Conservation (phyloP, 2,113 vertebrate species). For the Echinops telfairi region DNA sequence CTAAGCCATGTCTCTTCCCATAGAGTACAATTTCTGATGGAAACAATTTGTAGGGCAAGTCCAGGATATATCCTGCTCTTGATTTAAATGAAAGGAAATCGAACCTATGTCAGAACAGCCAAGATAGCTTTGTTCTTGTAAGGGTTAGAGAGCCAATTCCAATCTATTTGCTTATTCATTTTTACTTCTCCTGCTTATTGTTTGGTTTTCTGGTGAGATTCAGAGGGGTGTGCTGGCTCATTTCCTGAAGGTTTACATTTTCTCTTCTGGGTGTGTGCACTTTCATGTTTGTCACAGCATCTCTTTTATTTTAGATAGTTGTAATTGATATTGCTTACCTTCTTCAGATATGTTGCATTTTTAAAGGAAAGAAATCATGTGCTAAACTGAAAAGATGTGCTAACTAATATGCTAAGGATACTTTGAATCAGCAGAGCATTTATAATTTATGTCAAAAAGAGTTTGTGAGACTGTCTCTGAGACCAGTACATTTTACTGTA, state of each 20-base stretch:
- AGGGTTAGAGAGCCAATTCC: constrained; percentile 33
- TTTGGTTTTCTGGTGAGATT: constrained; percentile 67
- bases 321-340: constrained; percentile 53
- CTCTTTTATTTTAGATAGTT: constrained; percentile 64
- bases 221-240: not conserved
- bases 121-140: not conserved
- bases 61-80: not conserved
- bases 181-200: constrained; percentile 57
- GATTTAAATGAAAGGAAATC: constrained; percentile 35
- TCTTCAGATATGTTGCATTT: constrained; percentile 74
- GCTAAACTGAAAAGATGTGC: constrained; percentile 49
- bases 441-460: constrained; percentile 66
- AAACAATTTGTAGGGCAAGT: constrained; percentile 14
- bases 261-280: constrained; percentile 42
- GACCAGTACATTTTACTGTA: constrained; percentile 62
- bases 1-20: not conserved
- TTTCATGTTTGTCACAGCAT: constrained; percentile 60
- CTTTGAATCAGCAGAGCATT: constrained; percentile 62
- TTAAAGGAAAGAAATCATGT: constrained; percentile 71
- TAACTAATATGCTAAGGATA: constrained; percentile 54
- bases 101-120: not conserved
- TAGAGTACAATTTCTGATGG: constrained; percentile 14
- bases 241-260: constrained; percentile 38
- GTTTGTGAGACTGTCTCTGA: constrained; percentile 5
- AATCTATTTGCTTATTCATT: constrained; percentile 64